phyloP scores from a whole-genome alignment of 2,888 invertebrate genomes.

The Colletes collaris region DNA sequence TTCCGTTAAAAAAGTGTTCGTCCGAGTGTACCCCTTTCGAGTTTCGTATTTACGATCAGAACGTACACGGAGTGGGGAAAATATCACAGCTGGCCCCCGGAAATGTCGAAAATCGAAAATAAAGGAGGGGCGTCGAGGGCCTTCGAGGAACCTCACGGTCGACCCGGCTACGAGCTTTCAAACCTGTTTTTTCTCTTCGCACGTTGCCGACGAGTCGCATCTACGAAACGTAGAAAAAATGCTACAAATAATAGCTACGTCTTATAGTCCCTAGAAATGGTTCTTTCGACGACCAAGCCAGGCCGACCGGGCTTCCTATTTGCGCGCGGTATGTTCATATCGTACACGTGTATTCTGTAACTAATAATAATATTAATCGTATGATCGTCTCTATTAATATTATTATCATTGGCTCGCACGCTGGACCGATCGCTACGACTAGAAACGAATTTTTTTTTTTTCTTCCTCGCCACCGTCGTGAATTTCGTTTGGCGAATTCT shows the following conservation, averaged over 20 bases:
- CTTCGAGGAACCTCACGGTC: conserved; percentile 71
- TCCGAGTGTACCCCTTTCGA: not conserved
- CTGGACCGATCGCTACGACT: conserved; percentile 56
- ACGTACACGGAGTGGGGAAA: conserved; percentile 68
- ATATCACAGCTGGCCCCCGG: conserved; percentile 82
- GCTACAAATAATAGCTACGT: conserved; percentile 74
- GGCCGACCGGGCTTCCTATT: conserved; percentile 65
- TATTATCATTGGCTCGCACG: conserved; percentile 69
- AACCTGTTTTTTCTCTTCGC: conserved; percentile 43
- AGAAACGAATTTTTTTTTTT: not conserved
- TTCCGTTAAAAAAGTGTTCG: not conserved
- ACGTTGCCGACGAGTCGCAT: conserved; percentile 45
- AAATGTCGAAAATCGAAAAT: conserved; percentile 73
- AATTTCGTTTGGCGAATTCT: not conserved
- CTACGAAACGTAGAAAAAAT: conserved; percentile 80
- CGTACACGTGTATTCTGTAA: conserved; percentile 60
- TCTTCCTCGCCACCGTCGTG: no score
- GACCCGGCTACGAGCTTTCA: conserved; percentile 61
- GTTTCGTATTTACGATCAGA: conserved; percentile 68
- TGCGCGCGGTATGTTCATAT: conserved; percentile 74
- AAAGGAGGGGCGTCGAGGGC: conserved; percentile 72
- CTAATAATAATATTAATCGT: conserved; percentile 69
- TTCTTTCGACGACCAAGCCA: conserved; percentile 67
- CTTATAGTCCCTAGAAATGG: conserved; percentile 37
- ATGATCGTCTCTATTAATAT: conserved; percentile 60